These are phyloP conservation scores for Calyptommatus sinebrachiatus DNA, from an alignment of 2,113 vertebrate genomes.

Conservation along the genomic window DNA sequence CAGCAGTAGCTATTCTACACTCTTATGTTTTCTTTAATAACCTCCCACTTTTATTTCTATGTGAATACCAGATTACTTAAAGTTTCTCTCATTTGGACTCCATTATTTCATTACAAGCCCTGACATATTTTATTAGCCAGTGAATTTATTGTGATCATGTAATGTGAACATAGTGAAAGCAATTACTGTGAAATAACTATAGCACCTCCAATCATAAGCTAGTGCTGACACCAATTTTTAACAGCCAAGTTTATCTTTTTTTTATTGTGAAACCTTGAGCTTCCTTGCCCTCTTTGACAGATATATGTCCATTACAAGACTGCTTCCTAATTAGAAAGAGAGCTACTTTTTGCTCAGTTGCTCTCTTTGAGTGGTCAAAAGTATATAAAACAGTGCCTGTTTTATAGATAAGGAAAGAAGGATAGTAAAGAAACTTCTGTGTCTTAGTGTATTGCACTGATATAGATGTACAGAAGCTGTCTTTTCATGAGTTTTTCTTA, in stretches of 20 bases:
- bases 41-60: neutral
- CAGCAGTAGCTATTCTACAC: neutral
- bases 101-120: slow-evolving; percentile 2
- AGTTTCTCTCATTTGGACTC: slow-evolving; percentile 1
- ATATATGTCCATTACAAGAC: neutral
- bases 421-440: neutral
- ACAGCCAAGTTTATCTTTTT: neutral
- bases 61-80: neutral
- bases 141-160: slow-evolving; percentile 17
- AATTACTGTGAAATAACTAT: slow-evolving; percentile 22
- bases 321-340: neutral
- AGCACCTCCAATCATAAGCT: neutral
- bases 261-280: slow-evolving; percentile 12
- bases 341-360: neutral
- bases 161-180: slow-evolving; percentile 20
- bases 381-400: neutral
- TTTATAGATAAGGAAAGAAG: neutral
- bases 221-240: neutral
- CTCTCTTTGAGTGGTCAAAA: neutral
- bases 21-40: neutral
- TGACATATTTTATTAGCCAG: slow-evolving; percentile 13
- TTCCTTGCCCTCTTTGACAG: neutral
- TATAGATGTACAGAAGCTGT: neutral
- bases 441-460: neutral
- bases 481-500: too few relatives aligned